These are phyloP conservation scores for Tupiocoris notatus DNA, from an alignment of 2,888 invertebrate species.

Conservation along the genomic window DNA sequence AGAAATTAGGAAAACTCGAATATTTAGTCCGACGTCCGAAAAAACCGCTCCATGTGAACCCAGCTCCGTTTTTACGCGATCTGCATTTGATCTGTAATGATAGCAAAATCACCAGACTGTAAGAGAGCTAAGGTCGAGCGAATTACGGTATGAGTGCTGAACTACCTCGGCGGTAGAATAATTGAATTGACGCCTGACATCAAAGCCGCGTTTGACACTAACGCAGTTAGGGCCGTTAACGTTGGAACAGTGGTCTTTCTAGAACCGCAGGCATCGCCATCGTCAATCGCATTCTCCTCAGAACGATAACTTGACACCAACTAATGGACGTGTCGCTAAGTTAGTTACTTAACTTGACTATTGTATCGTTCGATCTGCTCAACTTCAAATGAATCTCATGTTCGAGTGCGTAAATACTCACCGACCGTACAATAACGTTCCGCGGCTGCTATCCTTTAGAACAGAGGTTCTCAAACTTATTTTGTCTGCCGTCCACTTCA, in stretches of 20 bases:
- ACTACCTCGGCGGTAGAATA: neutral
- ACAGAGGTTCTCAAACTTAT: too few relatives aligned
- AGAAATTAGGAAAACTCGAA: too few relatives aligned
- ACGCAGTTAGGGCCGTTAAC: slow-evolving; percentile 29
- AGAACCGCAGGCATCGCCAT: slow-evolving; percentile 20
- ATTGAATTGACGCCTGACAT: slow-evolving; percentile 39
- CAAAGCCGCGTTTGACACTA: slow-evolving; percentile 37
- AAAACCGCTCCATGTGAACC: too few relatives aligned
- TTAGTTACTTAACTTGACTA: slow-evolving; percentile 15
- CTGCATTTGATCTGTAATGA: slow-evolving; percentile 22
- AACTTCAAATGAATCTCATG: too few relatives aligned
- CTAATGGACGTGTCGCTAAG: slow-evolving; percentile 30
- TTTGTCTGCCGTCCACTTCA: too few relatives aligned
- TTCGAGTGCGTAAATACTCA: too few relatives aligned
- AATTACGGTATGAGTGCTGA: neutral
- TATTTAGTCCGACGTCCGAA: too few relatives aligned
- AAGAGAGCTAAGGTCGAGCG: neutral
- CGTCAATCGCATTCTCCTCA: slow-evolving; percentile 32
- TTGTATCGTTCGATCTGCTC: too few relatives aligned
- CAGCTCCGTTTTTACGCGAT: neutral
- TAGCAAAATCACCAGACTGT: slow-evolving; percentile 7
- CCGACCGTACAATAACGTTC: too few relatives aligned
- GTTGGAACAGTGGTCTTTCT: slow-evolving; percentile 18
- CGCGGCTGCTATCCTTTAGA: too few relatives aligned
- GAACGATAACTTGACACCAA: slow-evolving; percentile 30